phyloP scores from a whole-genome alignment of 2,797 vertebrate genomes.

The Bovichtus variegatus region DNA sequence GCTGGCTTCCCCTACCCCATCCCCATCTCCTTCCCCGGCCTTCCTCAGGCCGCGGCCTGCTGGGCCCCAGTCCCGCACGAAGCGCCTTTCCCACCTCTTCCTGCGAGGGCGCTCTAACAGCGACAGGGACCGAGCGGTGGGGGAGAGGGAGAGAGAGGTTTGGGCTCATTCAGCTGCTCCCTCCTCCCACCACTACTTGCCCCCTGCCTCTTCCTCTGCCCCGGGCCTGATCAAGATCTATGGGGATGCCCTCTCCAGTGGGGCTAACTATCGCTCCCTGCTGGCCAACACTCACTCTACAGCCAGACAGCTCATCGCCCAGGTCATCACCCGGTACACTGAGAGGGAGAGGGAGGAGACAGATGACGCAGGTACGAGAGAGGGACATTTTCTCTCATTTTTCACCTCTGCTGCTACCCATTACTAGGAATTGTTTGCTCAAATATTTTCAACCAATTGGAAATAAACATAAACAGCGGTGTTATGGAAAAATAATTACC shows the following conservation, averaged over 20 bases:
- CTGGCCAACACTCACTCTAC: conserved; percentile 86
- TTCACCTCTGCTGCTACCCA: conserved; percentile 52
- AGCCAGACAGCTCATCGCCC: conserved; percentile 85
- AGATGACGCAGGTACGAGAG: conserved; percentile 83
- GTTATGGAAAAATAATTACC: conserved; percentile 70
- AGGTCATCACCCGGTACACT: conserved; percentile 89
- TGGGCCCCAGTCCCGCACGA: conserved; percentile 88
- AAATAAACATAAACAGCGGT: conserved; percentile 65
- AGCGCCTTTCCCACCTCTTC: conserved; percentile 93
- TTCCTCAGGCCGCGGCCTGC: conserved; percentile 85
- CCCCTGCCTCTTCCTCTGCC: conserved; percentile 84
- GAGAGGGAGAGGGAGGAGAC: conserved; percentile 87
- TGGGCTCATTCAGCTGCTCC: conserved; percentile 83
- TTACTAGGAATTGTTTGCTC: conserved; percentile 55
- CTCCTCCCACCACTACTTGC: conserved; percentile 87
- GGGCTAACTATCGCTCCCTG: conserved; percentile 89
- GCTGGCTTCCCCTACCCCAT: conserved; percentile 84
- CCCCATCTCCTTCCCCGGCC: conserved; percentile 83
- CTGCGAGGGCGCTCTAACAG: conserved; percentile 88
- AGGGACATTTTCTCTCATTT: conserved; percentile 55
- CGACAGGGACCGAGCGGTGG: conserved; percentile 83
- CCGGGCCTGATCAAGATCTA: conserved; percentile 90
- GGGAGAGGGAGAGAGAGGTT: conserved; percentile 82
- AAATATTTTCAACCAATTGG: conserved; percentile 42
- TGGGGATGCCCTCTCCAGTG: conserved; percentile 87